These are phyloP conservation scores for Plagodis dolabraria DNA, from an alignment of 2,888 invertebrate species.

Conservation along the genomic window DNA sequence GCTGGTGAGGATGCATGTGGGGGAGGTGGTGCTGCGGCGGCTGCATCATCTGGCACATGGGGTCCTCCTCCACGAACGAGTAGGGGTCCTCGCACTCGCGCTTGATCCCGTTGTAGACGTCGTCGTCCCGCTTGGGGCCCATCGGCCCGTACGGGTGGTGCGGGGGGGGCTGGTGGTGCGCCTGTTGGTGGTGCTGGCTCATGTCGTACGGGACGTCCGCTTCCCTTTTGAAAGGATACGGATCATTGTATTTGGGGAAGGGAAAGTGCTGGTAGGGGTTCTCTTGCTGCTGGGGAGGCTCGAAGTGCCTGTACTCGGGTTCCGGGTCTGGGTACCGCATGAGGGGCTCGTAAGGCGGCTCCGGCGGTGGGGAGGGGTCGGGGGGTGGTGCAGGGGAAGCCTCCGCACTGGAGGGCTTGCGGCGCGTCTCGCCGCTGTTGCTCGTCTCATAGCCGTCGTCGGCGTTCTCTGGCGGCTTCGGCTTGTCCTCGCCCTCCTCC, in stretches of 20 bases:
- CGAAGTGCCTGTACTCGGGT: conserved; percentile 67
- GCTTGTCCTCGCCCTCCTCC: conserved; percentile 81
- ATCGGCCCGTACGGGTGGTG: conserved; percentile 39
- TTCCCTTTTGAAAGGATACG: conserved; percentile 74
- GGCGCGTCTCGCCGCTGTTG: conserved; percentile 86
- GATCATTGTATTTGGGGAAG: conserved; percentile 73
- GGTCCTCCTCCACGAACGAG: conserved; percentile 93
- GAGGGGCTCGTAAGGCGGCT: conserved; percentile 57
- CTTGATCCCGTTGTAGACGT: conserved; percentile 79
- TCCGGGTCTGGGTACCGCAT: conserved; percentile 63
- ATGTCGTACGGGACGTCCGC: conserved; percentile 77
- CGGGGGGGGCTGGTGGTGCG: conserved; percentile 46
- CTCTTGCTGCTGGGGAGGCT: conserved; percentile 49
- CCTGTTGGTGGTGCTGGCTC: conserved; percentile 63
- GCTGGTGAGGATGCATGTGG: conserved; percentile 60
- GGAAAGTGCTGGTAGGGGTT: conserved; percentile 73
- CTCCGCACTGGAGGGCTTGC: conserved; percentile 70
- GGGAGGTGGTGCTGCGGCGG: conserved; percentile 58
- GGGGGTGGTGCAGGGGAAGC: conserved; percentile 64
- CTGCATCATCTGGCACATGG: conserved; percentile 84
- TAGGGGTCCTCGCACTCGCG: conserved; percentile 91
- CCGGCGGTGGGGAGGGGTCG: conserved; percentile 58
- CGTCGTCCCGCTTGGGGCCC: conserved; percentile 65
- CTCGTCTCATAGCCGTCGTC: conserved; percentile 97
- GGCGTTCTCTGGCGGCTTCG: conserved; percentile 88